Evolutionary conservation across 2,888 invertebrate genomes (phyloP), one percentile per base, ranked within the genome.

Genomic region (Ischnus inquisitorius): DNA sequence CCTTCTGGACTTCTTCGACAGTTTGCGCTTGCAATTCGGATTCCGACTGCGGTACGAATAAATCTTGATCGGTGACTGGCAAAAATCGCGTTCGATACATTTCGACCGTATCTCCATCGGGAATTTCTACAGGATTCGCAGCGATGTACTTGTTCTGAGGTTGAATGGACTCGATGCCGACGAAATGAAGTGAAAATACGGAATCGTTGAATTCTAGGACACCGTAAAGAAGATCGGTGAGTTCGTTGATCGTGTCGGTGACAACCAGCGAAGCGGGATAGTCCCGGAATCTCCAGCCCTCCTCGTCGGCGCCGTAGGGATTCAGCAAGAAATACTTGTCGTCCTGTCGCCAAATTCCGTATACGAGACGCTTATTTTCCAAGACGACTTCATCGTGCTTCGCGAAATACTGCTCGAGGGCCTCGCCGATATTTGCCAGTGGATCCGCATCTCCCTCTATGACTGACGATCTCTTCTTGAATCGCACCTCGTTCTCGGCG

Each of bases 381-480:
- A 93, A 25, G 0, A 93, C 67, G 10, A 90, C 16, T 69, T 92
- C 89, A 12, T 87, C 41, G n/a, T 89, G 90, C 19, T 79, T 83
- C 10, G 88, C 72, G 39, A 93, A 93, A 62, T 91, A 93, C 25
- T 86, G 87, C 57, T 92, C 92, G 1, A 93, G 86, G 51, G 92
- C 92, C 57, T 93, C 93, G 0, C 90, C 91, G 0, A 93, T 87
- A 75, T 93, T 93, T 0, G 88, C 91, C 3, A 93, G 46, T 2
- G 93, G 92, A 84, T 88, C 88, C 0, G 92, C 89, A 1, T 90
- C 88, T 0, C 93, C 93, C 2, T 89, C 79, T 0, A 89, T 43
- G 0, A 92, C 16, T 0, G 89, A 87, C 85, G 86, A 84, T 83
- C 88, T 90, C 4, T 80, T 85, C 25, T 84, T 85, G 4, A 91